Evolutionary conservation across 2,888 invertebrate genomes (phyloP).

Genomic region (Campoplex nolae): DNA sequence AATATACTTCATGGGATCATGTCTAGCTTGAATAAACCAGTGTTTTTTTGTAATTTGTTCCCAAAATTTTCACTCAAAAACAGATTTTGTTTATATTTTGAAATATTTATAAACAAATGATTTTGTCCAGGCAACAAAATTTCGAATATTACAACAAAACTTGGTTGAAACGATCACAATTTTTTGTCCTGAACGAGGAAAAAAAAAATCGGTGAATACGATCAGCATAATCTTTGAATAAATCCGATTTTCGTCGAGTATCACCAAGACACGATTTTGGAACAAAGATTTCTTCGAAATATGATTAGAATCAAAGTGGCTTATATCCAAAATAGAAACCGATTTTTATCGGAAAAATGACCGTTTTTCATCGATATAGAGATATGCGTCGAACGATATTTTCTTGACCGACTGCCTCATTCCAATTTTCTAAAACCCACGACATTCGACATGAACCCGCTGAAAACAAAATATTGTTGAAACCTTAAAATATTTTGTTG

Average conservation of each 20-base stretch:
- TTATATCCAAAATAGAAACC: background rate
- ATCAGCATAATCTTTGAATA: too few species aligned
- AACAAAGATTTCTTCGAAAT: background rate
- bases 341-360: background rate
- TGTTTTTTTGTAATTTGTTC: background rate
- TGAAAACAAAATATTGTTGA: too few species aligned
- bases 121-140: too few species aligned
- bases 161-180: background rate
- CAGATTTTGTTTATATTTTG: too few species aligned
- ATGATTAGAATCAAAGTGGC: background rate
- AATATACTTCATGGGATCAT: background rate
- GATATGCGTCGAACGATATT: background rate
- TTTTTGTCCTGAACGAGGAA: background rate
- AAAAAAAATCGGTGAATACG: background rate
- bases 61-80: too few species aligned
- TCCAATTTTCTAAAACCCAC: background rate
- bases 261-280: background rate
- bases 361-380: background rate
- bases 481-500: too few species aligned
- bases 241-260: too few species aligned
- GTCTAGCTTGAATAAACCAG: background rate
- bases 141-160: too few species aligned
- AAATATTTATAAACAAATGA: too few species aligned
- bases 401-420: background rate
- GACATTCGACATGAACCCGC: background rate